These are phyloP conservation scores for Phengaris arion DNA, from an alignment of 2,888 invertebrate species.

Conservation along the genomic window DNA sequence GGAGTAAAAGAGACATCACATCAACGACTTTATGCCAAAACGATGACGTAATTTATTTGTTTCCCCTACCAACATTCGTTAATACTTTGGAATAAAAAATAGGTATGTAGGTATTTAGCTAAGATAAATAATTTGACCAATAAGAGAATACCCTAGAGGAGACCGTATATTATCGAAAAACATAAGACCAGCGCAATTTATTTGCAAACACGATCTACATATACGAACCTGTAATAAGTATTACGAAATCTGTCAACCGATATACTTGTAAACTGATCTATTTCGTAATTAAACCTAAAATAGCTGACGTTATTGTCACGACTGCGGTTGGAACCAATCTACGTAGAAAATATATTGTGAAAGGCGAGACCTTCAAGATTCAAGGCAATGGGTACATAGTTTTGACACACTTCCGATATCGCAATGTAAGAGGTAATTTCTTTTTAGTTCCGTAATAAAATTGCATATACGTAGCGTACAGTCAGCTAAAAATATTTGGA, in stretches of 20 bases:
- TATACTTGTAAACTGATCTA: constrained; percentile 22
- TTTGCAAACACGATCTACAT: neutral
- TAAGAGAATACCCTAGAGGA: too few relatives aligned
- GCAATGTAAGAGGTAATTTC: neutral
- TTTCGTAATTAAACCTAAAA: constrained; percentile 26
- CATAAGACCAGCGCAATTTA: neutral
- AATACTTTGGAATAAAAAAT: too few relatives aligned
- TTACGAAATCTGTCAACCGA: constrained; percentile 15
- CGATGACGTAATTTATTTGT: too few relatives aligned
- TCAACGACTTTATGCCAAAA: too few relatives aligned
- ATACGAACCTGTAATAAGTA: neutral
- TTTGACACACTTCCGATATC: constrained; percentile 23
- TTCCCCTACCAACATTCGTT: too few relatives aligned
- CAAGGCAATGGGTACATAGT: constrained; percentile 28
- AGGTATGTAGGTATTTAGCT: too few relatives aligned
- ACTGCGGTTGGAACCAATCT: constrained; percentile 16
- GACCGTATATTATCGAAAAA: neutral
- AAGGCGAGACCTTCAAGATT: constrained; percentile 40
- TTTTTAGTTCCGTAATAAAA: constrained; percentile 11
- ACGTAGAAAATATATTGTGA: constrained; percentile 34
- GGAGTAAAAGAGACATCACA: too few relatives aligned
- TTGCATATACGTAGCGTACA: neutral
- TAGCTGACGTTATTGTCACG: constrained; percentile 22
- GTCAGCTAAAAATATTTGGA: neutral
- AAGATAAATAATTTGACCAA: too few relatives aligned